Conservation (phyloP, 2,113 vertebrate species). For the Prionailurus viverrinus region DNA sequence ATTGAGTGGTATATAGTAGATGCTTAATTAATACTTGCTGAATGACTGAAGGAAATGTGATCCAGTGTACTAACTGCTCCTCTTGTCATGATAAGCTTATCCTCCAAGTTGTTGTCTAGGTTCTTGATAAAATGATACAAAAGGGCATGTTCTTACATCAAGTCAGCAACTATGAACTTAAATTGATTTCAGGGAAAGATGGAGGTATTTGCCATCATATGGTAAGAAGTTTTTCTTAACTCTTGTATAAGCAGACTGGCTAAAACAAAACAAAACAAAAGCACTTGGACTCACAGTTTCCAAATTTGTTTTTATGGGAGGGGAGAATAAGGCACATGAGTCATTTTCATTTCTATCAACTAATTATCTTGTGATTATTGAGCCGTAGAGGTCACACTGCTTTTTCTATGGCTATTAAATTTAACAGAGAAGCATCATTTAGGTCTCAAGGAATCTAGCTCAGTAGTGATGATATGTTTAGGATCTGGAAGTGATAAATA, state of each 20-base stretch:
- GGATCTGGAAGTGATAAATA: not conserved
- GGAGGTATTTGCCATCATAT: not conserved
- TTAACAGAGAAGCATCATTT: conserved; percentile 11
- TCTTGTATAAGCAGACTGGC: not conserved
- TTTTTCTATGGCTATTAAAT: not conserved
- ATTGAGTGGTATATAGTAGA: not conserved
- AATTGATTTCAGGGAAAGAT: not conserved
- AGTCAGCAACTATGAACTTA: not conserved
- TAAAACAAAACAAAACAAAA: conserved; percentile 25
- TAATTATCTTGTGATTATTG: not conserved
- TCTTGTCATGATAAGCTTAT: not conserved
- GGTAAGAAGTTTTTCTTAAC: not conserved
- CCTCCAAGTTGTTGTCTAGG: not conserved
- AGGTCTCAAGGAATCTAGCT: not conserved
- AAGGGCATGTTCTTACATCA: not conserved
- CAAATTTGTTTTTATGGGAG: not conserved
- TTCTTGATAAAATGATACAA: not conserved
- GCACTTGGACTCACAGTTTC: not conserved
- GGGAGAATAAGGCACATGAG: not conserved
- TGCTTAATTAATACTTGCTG: not conserved
- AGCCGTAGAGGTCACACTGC: not conserved
- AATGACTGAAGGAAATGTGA: not conserved
- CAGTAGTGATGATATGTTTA: conserved; percentile 30
- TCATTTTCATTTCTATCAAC: not conserved
- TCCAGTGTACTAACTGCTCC: not conserved